Base-by-base conservation (phyloP, 2,888 invertebrate genomes). In the Chalcosyrphus nemorum region DNA sequence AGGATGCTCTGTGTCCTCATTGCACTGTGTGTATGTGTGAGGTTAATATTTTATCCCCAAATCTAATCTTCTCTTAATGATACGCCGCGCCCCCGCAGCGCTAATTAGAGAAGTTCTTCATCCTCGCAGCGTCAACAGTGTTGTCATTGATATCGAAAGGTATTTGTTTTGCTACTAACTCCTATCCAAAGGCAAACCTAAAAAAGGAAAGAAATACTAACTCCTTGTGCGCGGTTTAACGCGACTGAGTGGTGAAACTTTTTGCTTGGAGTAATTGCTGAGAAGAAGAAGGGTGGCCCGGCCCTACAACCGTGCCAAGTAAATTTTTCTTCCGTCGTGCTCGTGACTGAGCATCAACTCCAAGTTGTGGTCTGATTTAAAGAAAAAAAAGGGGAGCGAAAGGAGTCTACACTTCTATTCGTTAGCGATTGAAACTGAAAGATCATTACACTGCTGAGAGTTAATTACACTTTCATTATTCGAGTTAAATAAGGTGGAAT, bases 391-490 rank as follows among this genome's bases (percentile, higher is more conserved):
- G 38, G n/a, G n/a, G n/a, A n/a, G 54, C 17, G 17, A 27, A 29
- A 47, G 21, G 54, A 13, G 9, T 19, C 56, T 63, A 59, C 54
- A 56, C 56, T 9, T 19, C 43, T 41, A 54, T 66, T 77, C 65
- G 57, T 66, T 65, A 65, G 70, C 71, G 65, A 77, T 81, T 81
- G 59, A 77, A 81, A 77, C 81, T 59, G 52, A 81, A 71, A 82
- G 81, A 82, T 82, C 71, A 82, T 82, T 82, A 82, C n/a, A n/a
- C 81, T 54, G 66, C 65, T 54, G 61, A 77, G 77, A 82, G 65
- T 77, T 82, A 82, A 82, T 82, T 82, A 82, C 66, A 77, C 77
- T 77, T 72, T 82, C 81, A 82, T 82, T 82, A 82, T 82, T 71
- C 71, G 77, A 71, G 71, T 66, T 82, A 72, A 82, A 72, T 72